phyloP scores from a whole-genome alignment of 2,888 invertebrate genomes.

The Eupithecia subfuscata region DNA sequence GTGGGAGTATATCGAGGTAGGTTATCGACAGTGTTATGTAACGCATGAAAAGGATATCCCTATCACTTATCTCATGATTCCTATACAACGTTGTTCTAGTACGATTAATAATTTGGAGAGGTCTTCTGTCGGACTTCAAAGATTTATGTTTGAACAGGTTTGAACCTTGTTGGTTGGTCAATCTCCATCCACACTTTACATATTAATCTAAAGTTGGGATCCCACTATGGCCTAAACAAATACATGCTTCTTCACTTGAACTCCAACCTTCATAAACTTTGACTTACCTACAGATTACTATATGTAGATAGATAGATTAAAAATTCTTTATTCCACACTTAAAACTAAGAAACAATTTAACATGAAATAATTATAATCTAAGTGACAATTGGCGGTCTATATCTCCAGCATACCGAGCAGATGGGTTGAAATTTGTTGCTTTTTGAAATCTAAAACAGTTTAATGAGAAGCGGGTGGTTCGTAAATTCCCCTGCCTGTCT shows the following conservation, averaged over 20 bases:
- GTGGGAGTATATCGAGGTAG: too few relatives aligned
- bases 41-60: neutral
- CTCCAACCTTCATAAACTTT: neutral
- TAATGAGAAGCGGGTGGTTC: neutral
- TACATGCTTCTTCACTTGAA: neutral
- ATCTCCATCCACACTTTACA: neutral
- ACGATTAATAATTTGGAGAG: neutral
- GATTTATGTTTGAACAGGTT: constrained; percentile 2
- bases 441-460: neutral
- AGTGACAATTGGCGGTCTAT: too few relatives aligned
- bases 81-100: neutral
- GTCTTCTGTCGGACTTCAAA: neutral
- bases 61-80: neutral
- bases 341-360: too few relatives aligned
- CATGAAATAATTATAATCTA: too few relatives aligned
- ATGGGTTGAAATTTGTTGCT: neutral
- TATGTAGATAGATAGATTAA: too few relatives aligned
- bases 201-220: neutral
- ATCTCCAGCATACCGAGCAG: neutral
- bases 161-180: neutral
- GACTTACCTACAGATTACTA: neutral
- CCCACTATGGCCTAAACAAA: neutral
- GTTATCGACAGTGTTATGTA: neutral
- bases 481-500: neutral
- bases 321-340: too few relatives aligned